Base-by-base conservation (phyloP, 2,888 invertebrate species). In the Linhomoeus sp. region DNA sequence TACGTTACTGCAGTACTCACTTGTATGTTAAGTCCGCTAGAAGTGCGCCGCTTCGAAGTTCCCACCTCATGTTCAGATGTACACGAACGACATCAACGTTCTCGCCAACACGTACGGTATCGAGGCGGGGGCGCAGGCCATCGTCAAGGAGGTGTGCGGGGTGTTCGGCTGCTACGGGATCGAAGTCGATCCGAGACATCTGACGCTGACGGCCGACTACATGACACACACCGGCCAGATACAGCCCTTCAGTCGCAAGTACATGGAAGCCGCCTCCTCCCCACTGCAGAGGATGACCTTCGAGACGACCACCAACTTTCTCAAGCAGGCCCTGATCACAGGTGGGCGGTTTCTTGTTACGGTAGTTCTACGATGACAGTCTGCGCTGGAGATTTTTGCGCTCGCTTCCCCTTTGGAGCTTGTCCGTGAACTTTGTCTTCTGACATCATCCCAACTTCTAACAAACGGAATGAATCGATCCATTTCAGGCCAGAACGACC, bases 161-260 rank as follows among this genome's bases (percentile, higher is more conserved):
- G 97, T 97, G 33, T 99, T 99, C 67, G 81, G 81, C 55, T 87
- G 86, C 1, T 99, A 99, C 60, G 92, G 92, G 25, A 99, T 99
- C 59, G 77, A 77, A 12, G 90, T 99, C 2, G 86, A 94, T 69
- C 79, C 82, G 0, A 75, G 94, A 24, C 97, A 99, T 74, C 73
- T 99, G 59, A 77, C 79, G 0, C 70, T 99, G 5, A 77, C 94
- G 45, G 84, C 94, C 0, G 94, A 97, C 70, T 94, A 92, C 65
- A 94, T 99, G 94, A 97, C 92, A 0, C 86, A 78, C 57, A 81
- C 82, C 59, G 97, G 97, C 0, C 71, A 73, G 1, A 88, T 82
- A 62, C 79, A 80, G 59, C 82, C 94, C 0, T 43, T 43, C 43
- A 43, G 33, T 17, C 29, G 43, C 3, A 15, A 5, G 19, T 43